Conservation (phyloP, 2,797 vertebrate species). For the Sebastes diploproa region DNA sequence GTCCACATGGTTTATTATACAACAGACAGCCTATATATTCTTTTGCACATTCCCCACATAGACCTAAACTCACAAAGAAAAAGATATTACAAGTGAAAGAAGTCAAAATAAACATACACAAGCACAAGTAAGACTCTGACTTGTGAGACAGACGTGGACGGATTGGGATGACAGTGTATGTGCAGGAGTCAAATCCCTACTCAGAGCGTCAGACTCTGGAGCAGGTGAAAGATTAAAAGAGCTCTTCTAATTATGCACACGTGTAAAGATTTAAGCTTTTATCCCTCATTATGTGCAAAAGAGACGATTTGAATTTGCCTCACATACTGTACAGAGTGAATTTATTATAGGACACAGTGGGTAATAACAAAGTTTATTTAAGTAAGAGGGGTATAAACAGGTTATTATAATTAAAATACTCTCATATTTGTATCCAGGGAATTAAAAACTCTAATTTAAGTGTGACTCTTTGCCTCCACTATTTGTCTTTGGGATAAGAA, state of each 20-base stretch:
- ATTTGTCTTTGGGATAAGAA: constrained; percentile 57
- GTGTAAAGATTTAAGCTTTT: constrained; percentile 22
- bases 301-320: constrained; percentile 13
- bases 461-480: background rate
- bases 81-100: too few relatives aligned
- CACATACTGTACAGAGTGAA: background rate
- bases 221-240: constrained; percentile 26
- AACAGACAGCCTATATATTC: too few relatives aligned
- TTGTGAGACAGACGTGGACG: background rate
- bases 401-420: background rate
- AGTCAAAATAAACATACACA: background rate
- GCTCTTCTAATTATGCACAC: constrained; percentile 21
- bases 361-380: background rate
- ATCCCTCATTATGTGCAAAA: constrained; percentile 13
- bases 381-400: background rate
- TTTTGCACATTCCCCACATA: too few relatives aligned
- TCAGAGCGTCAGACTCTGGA: constrained; percentile 8
- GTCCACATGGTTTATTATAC: too few relatives aligned
- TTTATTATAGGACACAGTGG: background rate
- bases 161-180: background rate
- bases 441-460: background rate
- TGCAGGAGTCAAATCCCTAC: constrained; percentile 9
- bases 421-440: background rate
- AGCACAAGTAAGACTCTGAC: background rate
- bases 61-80: background rate